These are phyloP conservation scores for Machaerirhynchus nigripectus DNA, from an alignment of 2,113 vertebrate genomes.

Conservation along the genomic window DNA sequence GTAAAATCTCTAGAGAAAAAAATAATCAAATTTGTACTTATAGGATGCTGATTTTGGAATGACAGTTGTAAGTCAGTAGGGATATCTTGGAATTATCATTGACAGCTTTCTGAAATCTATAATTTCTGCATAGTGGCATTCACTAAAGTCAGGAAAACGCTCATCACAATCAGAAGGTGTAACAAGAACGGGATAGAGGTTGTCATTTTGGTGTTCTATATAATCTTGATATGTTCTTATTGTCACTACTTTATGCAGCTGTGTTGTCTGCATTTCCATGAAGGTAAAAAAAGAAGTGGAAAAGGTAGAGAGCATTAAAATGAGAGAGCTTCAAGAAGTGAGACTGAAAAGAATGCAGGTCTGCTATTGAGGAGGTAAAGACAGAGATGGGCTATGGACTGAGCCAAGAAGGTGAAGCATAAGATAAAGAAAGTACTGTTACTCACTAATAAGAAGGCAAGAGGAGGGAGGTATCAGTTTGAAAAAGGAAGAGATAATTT, in stretches of 20 bases:
- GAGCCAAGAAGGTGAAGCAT: not conserved
- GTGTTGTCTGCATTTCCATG: not conserved
- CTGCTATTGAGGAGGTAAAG: not conserved
- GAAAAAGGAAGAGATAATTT: not conserved
- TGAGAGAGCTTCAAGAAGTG: accelerated
- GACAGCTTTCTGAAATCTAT: not conserved
- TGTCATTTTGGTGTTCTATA: not conserved
- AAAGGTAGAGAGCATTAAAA: not conserved
- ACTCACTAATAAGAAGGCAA: not conserved
- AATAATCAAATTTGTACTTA: not conserved
- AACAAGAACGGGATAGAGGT: not conserved
- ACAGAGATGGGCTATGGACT: not conserved
- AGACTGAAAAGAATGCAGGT: not conserved
- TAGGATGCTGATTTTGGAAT: not conserved
- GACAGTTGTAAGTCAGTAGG: not conserved
- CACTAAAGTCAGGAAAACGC: not conserved
- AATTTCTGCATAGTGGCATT: not conserved
- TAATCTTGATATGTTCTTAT: not conserved
- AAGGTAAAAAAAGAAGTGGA: not conserved
- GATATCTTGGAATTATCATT: not conserved
- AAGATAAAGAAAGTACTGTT: not conserved
- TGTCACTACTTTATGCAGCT: not conserved
- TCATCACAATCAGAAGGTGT: not conserved
- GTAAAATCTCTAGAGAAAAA: not conserved
- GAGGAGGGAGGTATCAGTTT: not conserved